Evolutionary conservation across 2,888 invertebrate genomes (phyloP), one percentile per base, ranked within the genome.

Genomic region (Gerris lacustris): DNA sequence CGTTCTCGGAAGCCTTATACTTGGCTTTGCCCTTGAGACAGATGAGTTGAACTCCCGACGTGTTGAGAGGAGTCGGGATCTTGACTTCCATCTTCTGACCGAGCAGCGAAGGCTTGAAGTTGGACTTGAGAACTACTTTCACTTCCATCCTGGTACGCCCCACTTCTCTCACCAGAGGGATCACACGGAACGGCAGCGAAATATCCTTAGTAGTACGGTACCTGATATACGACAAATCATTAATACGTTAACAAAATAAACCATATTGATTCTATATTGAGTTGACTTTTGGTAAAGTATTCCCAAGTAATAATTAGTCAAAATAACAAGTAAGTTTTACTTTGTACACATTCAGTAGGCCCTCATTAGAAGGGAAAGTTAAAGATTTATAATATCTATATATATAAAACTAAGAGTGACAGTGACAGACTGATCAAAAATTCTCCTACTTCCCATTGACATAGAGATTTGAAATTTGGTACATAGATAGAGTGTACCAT

Each of bases 121-220:
- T 99, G 72, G 96, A 96, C 83, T 99, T 99, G 70, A 99, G 85
- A 0, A 99, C 98, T 15, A 98, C 96, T 81, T 99, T 99, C 0
- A 99, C 98, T 81, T 99, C 99, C 98, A 99, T 99, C 83, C 98
- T 96, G 77, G 97, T 97, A 76, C 98, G 90, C 0, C 98, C 98
- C 5, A 96, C 96, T 81, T 99, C 99, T 0, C 98, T 87, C 0
- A 99, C 99, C 63, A 99, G 83, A 0, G 99, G 99, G 79, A 99
- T 99, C 73, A 99, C 97, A 75, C 99, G 92, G 87, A 99, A 99
- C 75, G 99, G 99, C 75, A 99, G 85, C 68, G 98, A 98, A 79
- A 99, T 99, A 83, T 99, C 99, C 82, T 99, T 99, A 43, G 99
- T 99, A 70, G 98, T 99, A 73, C 99, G 92, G 82, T 99, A 99